These are phyloP conservation scores for Tenebrosternarchus preto DNA, from an alignment of 2,113 vertebrate genomes.

Conservation along the genomic window DNA sequence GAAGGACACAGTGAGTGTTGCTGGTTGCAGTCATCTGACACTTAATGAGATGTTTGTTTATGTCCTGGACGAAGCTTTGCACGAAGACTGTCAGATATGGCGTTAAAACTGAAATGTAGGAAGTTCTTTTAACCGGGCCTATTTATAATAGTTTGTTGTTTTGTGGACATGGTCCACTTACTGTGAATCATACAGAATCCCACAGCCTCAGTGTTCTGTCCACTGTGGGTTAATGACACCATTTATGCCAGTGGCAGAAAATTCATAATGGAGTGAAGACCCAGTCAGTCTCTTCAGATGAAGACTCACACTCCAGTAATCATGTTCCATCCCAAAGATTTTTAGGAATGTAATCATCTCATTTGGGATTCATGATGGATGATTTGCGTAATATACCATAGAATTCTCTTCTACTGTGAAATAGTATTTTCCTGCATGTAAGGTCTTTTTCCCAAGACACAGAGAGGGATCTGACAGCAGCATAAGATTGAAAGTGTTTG, in stretches of 20 bases:
- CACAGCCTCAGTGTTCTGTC: slow-evolving; percentile 54
- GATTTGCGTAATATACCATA: neutral
- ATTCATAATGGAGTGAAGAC: slow-evolving; percentile 64
- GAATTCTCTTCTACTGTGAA: neutral
- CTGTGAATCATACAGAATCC: slow-evolving; percentile 66
- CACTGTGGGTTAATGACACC: slow-evolving; percentile 72
- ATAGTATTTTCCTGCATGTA: neutral
- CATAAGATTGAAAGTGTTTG: slow-evolving; percentile 29
- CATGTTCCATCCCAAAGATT: neutral
- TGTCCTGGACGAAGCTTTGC: slow-evolving; percentile 37
- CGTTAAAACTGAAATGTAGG: slow-evolving; percentile 49
- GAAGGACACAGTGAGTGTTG: neutral
- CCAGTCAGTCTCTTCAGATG: neutral
- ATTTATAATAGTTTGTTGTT: slow-evolving; percentile 61
- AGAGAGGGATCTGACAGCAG: slow-evolving; percentile 28
- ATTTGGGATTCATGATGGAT: slow-evolving; percentile 5
- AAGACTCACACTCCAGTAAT: slow-evolving; percentile 22
- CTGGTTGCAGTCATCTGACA: neutral
- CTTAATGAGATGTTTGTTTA: slow-evolving; percentile 51
- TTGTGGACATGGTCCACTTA: slow-evolving; percentile 57
- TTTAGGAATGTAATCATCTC: neutral
- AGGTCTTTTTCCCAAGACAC: neutral
- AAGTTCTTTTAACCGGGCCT: slow-evolving; percentile 37
- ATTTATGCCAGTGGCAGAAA: slow-evolving; percentile 64
- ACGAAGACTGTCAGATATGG: slow-evolving; percentile 22